Percentiles rank a stretch among this genome's conserved stretches.
These are phyloP conservation scores for Dipodomys stephensi DNA, from an alignment of 2,113 vertebrate species.

Conservation along the genomic window DNA sequence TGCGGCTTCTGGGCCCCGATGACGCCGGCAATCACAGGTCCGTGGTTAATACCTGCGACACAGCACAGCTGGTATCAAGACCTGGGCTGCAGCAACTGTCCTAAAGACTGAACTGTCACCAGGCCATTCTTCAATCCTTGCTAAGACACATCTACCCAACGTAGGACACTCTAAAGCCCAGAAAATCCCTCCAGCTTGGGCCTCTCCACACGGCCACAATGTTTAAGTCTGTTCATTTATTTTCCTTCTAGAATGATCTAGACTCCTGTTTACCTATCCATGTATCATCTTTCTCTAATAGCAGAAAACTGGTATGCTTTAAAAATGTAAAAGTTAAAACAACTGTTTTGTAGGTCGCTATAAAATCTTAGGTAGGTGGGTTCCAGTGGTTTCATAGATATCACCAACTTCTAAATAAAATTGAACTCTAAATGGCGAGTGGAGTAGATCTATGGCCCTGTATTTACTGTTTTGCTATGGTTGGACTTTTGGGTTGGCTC, in stretches of 20 bases:
- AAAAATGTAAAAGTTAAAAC: background rate
- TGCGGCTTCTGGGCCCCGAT: slow-evolving; percentile 99
- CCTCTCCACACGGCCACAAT: too few relatives aligned
- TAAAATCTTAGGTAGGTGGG: background rate
- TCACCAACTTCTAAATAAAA: background rate
- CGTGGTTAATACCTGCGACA: slow-evolving; percentile 95
- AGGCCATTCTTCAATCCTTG: background rate
- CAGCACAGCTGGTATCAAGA: background rate
- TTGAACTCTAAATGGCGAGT: background rate
- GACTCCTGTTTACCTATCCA: accelerated
- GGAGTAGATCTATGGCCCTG: accelerated
- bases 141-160: background rate
- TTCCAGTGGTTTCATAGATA: background rate
- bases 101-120: too few relatives aligned
- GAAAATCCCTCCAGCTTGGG: background rate
- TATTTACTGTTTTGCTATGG: background rate
- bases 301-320: background rate
- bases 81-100: accelerated
- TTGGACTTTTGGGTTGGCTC: background rate
- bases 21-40: slow-evolving; percentile 97
- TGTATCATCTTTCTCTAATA: accelerated
- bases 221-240: background rate
- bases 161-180: background rate
- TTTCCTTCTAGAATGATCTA: too few relatives aligned
- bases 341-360: background rate